Conservation (phyloP, 2,888 invertebrate species). For the Dascillus cervinus region DNA sequence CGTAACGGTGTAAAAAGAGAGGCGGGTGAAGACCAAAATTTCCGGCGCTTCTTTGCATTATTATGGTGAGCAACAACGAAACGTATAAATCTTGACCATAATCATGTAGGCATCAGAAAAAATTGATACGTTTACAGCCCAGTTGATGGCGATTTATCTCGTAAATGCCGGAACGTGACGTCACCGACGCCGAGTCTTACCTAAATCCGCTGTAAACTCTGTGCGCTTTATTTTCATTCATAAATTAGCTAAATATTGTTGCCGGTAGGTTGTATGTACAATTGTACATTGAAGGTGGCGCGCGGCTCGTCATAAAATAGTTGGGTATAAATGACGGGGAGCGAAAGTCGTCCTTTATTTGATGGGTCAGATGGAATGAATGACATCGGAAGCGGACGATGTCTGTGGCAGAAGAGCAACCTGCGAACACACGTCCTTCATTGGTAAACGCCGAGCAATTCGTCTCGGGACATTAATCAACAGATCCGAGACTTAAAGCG, state of each 20-base stretch:
- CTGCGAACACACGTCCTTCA: constrained; percentile 28
- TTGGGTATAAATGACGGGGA: no score
- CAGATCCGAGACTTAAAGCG: constrained; percentile 34
- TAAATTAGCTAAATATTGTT: constrained; percentile 6
- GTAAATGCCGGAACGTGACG: constrained; percentile 6
- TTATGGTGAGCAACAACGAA: no score
- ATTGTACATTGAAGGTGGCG: no score
- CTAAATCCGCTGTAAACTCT: constrained; percentile 7
- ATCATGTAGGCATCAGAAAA: constrained; percentile 8
- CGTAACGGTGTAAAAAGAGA: no score
- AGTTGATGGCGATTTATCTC: constrained; percentile 9
- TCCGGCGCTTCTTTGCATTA: no score
- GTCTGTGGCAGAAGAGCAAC: constrained; percentile 15
- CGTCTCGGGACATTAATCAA: constrained; percentile 36
- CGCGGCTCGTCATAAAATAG: no score
- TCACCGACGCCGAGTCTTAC: constrained; percentile 6
- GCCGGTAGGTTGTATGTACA: no score
- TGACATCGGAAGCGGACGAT: constrained; percentile 19
- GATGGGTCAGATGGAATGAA: constrained; percentile 8
- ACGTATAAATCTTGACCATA: constrained; percentile 8
- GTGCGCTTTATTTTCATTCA: constrained; percentile 5
- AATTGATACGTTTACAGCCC: constrained; percentile 8
- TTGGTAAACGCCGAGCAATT: constrained; percentile 32
- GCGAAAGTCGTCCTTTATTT: no score
- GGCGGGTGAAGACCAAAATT: no score